A percentile compares a stretch with the other conserved stretches of the same genome.
phyloP scores from a whole-genome alignment of 2,888 invertebrate species.

The Lithophane socia region DNA sequence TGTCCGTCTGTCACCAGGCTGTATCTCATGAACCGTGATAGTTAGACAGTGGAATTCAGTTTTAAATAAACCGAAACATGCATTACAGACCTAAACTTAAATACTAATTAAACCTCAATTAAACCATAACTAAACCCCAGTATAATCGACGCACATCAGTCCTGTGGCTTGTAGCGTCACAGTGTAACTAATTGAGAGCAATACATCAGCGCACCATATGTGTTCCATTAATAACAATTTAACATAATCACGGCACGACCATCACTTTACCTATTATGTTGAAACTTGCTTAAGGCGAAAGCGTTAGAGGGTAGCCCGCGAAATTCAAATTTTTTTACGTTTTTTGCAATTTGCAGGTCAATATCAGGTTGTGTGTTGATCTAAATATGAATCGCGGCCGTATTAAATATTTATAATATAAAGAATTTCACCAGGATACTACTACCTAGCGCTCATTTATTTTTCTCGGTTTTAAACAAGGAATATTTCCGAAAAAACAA shows the following conservation, averaged over 20 bases:
- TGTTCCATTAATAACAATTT: constrained; percentile 51
- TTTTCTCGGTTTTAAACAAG: background rate
- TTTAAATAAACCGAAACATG: too few species aligned
- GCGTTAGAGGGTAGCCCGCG: too few species aligned
- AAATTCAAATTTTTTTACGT: too few species aligned
- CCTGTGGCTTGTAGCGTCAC: background rate
- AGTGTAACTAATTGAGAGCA: constrained; percentile 36
- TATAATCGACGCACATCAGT: constrained; percentile 37
- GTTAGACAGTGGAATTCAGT: too few species aligned
- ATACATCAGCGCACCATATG: constrained; percentile 49
- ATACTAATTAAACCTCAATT: constrained; percentile 20
- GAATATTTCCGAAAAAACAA: background rate
- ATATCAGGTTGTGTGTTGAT: too few species aligned
- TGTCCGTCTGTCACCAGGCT: too few species aligned
- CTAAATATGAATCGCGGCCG: too few species aligned
- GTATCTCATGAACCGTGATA: too few species aligned
- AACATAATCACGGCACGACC: constrained; percentile 18
- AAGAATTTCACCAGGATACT: too few species aligned
- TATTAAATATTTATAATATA: too few species aligned
- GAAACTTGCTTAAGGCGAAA: background rate
- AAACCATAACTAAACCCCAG: background rate
- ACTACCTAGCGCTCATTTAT: background rate
- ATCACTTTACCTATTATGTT: background rate
- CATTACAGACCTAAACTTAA: background rate
- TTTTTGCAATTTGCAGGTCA: too few species aligned